Evolutionary conservation across 2,888 invertebrate genomes (phyloP), one percentile per base, ranked within the genome.

Genomic region (Yponomeuta evonymella): DNA sequence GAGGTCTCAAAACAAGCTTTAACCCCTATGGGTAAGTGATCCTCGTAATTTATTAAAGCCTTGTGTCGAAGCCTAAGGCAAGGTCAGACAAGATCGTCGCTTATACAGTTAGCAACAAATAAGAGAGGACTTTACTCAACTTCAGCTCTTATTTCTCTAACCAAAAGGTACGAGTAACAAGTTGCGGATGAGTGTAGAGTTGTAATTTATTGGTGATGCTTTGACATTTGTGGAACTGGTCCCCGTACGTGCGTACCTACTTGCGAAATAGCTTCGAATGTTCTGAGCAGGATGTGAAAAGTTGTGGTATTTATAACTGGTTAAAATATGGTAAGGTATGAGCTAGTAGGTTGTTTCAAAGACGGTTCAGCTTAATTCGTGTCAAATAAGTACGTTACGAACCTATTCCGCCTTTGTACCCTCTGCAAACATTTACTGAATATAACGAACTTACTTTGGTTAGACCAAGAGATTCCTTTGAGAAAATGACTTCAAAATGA

Each of bases 221-320:
- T 81, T 87, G 86, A 84, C 86, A 87, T 87, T 87, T 77, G 73
- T n/a, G 74, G 77, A 83, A 81, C 80, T 73, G 73, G 82, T 80
- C 73, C n/a, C 33, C 15, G 23, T 29, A 11, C 8, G 74, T 71
- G 71, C 67, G 43, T 8, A 70, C 76, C 81, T 8, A 70, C 76
- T 81, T 80, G 79, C 81, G 74, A 82, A 81, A 81, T 75, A 62
- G 68, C 58, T 10, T 4, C 30, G 33, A 65, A 58, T 43, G 5
- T 58, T 58, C 51, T 30, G 30, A 64, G 29, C 64, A 64, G 64
- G 64, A 29, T 64, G 30, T 64, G n/a, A 6, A 6, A 62, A 23
- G 64, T 64, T 29, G 30, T 10, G 33, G 30, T 64, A 29, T 64
- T 29, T 64, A n/a, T 64, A n/a, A 62, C 3, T 62, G 23, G 62